Conservation (phyloP, 1,140 invertebrate genomes). For the Acromyrmex charruanus region DNA sequence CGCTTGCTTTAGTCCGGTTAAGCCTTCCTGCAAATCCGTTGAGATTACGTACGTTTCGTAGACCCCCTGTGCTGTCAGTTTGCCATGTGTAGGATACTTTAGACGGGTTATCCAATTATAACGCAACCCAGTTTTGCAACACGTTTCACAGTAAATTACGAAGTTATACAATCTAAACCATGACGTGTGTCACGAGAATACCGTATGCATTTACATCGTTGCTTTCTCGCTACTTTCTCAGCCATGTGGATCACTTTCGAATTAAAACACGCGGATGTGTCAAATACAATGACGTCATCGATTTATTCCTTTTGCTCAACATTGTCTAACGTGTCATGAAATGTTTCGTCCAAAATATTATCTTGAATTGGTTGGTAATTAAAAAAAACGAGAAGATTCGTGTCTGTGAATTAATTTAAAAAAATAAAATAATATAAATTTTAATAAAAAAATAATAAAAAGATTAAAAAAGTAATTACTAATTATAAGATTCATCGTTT, state of each 20-base stretch:
- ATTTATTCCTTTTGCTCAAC: background rate
- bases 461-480: background rate
- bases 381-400: no score
- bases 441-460: no score
- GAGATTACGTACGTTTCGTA: conserved; percentile 39
- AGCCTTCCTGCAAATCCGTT: conserved; percentile 24
- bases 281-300: background rate
- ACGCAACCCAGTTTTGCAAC: conserved; percentile 59
- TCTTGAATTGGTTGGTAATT: background rate
- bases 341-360: background rate
- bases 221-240: conserved; percentile 16
- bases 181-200: conserved; percentile 32
- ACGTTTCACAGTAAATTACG: conserved; percentile 42
- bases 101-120: conserved; percentile 55
- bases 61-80: background rate
- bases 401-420: background rate
- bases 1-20: conserved; percentile 7
- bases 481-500: background rate
- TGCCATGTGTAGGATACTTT: conserved; percentile 35
- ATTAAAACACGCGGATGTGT: background rate
- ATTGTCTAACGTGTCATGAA: background rate
- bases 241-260: background rate
- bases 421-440: no score
- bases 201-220: conserved; percentile 14
- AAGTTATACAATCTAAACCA: conserved; percentile 51